Conservation (phyloP, 2,113 vertebrate genomes). For the zebrafish (Danio rerio) region DNA sequence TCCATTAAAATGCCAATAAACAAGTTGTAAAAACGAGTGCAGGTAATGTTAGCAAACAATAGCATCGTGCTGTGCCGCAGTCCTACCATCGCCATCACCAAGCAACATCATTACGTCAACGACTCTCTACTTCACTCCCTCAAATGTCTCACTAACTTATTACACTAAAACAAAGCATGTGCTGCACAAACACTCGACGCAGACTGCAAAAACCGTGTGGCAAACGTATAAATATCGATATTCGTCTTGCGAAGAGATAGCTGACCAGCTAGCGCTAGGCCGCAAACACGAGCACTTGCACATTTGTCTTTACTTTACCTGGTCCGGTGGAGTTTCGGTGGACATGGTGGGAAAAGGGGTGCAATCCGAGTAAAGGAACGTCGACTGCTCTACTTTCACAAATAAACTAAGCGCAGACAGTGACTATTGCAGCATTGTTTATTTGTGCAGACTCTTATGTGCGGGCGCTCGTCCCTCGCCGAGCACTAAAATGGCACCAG, state of each 20-base stretch:
- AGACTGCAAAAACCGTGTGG: too few relatives aligned
- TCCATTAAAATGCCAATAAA: too few relatives aligned
- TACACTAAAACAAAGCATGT: neutral
- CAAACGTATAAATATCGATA: neutral
- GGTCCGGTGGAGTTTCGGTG: slow-evolving; percentile 75
- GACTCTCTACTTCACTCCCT: neutral
- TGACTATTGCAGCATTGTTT: slow-evolving; percentile 30
- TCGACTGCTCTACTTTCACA: slow-evolving; percentile 1
- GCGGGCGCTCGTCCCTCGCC: neutral
- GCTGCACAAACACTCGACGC: neutral
- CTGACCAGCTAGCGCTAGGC: slow-evolving; percentile 29
- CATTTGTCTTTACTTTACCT: slow-evolving; percentile 69
- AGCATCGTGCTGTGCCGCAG: neutral
- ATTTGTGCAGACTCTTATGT: slow-evolving; percentile 26
- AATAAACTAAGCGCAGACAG: neutral
- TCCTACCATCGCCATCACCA: neutral
- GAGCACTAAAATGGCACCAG: slow-evolving; percentile 40
- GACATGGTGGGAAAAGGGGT: slow-evolving; percentile 66
- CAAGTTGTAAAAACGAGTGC: neutral
- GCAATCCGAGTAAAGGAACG: slow-evolving; percentile 7
- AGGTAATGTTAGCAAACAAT: neutral
- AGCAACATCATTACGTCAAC: neutral
- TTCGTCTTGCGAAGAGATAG: neutral
- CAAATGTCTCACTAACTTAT: neutral
- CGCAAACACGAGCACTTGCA: slow-evolving; percentile 33